Percentiles rank a stretch among this genome's conserved stretches.
Evolutionary conservation across 92 coral and sea anemone species (phyloP).

Genomic region (Paragorgia papillata): DNA sequence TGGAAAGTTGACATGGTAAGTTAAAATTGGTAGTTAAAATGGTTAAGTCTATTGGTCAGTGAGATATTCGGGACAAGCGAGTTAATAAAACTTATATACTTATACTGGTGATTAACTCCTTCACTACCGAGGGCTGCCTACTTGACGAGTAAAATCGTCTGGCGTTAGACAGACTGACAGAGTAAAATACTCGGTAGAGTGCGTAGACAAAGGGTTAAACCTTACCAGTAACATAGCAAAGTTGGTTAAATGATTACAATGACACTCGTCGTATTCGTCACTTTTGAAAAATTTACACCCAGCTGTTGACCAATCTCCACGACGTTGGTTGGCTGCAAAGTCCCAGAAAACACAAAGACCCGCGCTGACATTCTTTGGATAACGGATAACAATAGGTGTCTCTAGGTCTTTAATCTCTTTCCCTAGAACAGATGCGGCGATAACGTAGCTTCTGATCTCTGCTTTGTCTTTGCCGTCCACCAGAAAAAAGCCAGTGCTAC

Average conservation of each 20-base stretch:
- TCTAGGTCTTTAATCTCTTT: not conserved
- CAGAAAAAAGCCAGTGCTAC: not conserved
- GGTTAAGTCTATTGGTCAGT: too few relatives aligned
- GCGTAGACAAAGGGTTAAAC: too few relatives aligned
- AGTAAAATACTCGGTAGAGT: too few relatives aligned
- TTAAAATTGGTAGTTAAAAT: too few relatives aligned
- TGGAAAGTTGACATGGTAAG: too few relatives aligned
- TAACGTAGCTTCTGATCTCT: not conserved
- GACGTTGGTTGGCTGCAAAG: not conserved
- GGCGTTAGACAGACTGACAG: too few relatives aligned
- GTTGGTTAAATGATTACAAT: slow-evolving; percentile 70
- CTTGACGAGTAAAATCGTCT: too few relatives aligned
- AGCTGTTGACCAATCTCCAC: slow-evolving; percentile 56
- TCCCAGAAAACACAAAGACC: not conserved
- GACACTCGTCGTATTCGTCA: slow-evolving; percentile 50
- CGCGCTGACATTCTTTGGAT: not conserved
- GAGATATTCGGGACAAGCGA: too few relatives aligned
- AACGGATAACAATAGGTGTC: not conserved
- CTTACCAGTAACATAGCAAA: slow-evolving; percentile 51
- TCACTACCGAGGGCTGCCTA: too few relatives aligned
- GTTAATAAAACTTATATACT: too few relatives aligned
- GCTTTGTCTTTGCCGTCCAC: not conserved
- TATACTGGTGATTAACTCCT: too few relatives aligned
- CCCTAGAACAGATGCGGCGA: not conserved
- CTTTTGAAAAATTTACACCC: slow-evolving; percentile 55